Evolutionary conservation across 2,797 vertebrate genomes (phyloP).

Genomic region (Onychomys torridus): DNA sequence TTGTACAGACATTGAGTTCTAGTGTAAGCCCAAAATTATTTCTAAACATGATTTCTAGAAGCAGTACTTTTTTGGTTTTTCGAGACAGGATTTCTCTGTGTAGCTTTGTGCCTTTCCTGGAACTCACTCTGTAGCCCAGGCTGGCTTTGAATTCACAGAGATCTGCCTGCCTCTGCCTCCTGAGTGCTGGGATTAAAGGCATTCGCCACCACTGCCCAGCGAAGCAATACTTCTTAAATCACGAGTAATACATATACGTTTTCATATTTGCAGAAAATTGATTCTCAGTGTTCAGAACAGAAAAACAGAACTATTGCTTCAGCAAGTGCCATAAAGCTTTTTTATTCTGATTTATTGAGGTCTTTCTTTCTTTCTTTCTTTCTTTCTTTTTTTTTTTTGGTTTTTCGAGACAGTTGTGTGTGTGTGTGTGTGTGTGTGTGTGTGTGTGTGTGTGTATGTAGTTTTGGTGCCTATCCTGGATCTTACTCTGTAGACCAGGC

Average conservation of each 20-base stretch:
- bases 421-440: too few relatives aligned
- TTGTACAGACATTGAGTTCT: conserved; percentile 62
- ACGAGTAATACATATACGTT: conserved; percentile 49
- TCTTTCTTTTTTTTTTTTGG: background rate
- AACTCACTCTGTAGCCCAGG: too few relatives aligned
- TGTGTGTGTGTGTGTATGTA: too few relatives aligned
- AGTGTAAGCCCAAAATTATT: conserved; percentile 22
- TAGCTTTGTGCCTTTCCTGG: too few relatives aligned
- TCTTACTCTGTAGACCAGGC: too few relatives aligned
- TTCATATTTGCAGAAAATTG: conserved; percentile 59
- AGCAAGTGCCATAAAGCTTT: conserved; percentile 15
- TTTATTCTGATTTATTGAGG: conserved; percentile 56
- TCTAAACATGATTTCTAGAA: conserved; percentile 57
- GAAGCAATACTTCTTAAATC: conserved; percentile 39
- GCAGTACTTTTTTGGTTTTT: background rate
- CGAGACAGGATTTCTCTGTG: too few relatives aligned
- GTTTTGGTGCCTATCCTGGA: too few relatives aligned
- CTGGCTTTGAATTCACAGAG: too few relatives aligned
- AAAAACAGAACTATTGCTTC: conserved; percentile 63
- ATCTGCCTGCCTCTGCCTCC: too few relatives aligned
- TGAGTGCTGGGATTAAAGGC: too few relatives aligned
- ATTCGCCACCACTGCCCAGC: too few relatives aligned
- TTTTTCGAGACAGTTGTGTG: background rate
- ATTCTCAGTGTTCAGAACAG: conserved; percentile 51
- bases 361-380: background rate